Percentiles rank a stretch among this genome's conserved stretches.
These are phyloP conservation scores for Odontomyia ornata DNA, from an alignment of 2,888 invertebrate genomes.

Conservation along the genomic window DNA sequence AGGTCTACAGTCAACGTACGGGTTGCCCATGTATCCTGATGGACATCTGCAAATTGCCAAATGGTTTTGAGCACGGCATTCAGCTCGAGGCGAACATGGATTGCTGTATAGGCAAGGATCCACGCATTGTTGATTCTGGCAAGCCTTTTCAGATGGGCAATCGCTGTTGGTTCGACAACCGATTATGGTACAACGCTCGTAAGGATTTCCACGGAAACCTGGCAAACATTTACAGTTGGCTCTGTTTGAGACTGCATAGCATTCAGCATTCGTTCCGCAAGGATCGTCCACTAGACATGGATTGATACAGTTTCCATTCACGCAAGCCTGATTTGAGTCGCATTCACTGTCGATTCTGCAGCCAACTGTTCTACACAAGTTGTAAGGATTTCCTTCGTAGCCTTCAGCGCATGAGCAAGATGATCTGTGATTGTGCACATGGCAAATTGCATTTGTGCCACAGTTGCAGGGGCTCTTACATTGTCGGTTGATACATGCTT, in stretches of 20 bases:
- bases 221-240: slow-evolving; percentile 82
- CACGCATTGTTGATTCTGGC: slow-evolving; percentile 85
- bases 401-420: slow-evolving; percentile 86
- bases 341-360: slow-evolving; percentile 87
- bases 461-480: slow-evolving; percentile 90
- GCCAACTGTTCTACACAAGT: slow-evolving; percentile 80
- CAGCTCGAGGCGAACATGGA: slow-evolving; percentile 79
- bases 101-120: slow-evolving; percentile 83
- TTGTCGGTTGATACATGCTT: slow-evolving; percentile 86
- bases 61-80: slow-evolving; percentile 84
- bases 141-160: slow-evolving; percentile 85
- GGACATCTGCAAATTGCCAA: slow-evolving; percentile 87
- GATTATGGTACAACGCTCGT: slow-evolving; percentile 77
- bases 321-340: slow-evolving; percentile 81
- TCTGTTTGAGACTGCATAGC: slow-evolving; percentile 75
- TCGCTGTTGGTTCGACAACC: slow-evolving; percentile 89
- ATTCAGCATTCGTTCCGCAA: slow-evolving; percentile 85
- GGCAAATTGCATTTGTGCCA: slow-evolving; percentile 83
- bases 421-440: slow-evolving; percentile 83
- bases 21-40: slow-evolving; percentile 78
- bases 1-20: slow-evolving; percentile 81
- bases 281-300: slow-evolving; percentile 83
- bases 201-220: slow-evolving; percentile 83
- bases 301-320: slow-evolving; percentile 85
- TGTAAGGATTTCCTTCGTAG: slow-evolving; percentile 86